These are phyloP conservation scores for Eleginops maclovinus DNA, from an alignment of 2,113 vertebrate genomes.

Conservation along the genomic window DNA sequence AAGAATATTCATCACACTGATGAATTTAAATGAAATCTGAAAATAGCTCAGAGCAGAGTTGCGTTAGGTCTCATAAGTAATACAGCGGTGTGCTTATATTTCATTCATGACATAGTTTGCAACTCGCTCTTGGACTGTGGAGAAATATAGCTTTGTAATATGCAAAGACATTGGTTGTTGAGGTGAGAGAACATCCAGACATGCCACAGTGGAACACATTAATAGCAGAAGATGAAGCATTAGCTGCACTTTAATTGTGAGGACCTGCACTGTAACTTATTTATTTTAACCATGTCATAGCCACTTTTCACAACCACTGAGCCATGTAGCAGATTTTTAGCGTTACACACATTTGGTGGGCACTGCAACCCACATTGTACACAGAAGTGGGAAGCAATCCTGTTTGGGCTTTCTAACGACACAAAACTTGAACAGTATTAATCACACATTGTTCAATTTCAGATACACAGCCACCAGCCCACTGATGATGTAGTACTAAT, in stretches of 20 bases:
- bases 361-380: constrained; percentile 7
- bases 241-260: constrained; percentile 22
- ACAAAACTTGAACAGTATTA: background rate
- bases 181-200: constrained; percentile 62
- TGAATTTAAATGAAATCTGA: constrained; percentile 75
- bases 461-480: constrained; percentile 13
- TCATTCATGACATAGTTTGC: constrained; percentile 79
- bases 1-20: constrained; percentile 65
- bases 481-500: background rate
- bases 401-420: background rate
- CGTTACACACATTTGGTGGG: constrained; percentile 24
- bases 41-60: constrained; percentile 80
- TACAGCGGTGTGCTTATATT: constrained; percentile 77
- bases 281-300: constrained; percentile 15
- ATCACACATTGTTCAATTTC: constrained; percentile 30
- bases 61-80: constrained; percentile 78
- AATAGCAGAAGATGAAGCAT: constrained; percentile 26
- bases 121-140: constrained; percentile 48
- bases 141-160: constrained; percentile 70
- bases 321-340: background rate
- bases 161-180: constrained; percentile 67
- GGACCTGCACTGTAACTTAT: constrained; percentile 13
- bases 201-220: constrained; percentile 29
- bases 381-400: constrained; percentile 2
- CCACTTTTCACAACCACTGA: background rate